Base-by-base conservation (phyloP, 2,888 invertebrate genomes). In the Lasioglossum marginatum region DNA sequence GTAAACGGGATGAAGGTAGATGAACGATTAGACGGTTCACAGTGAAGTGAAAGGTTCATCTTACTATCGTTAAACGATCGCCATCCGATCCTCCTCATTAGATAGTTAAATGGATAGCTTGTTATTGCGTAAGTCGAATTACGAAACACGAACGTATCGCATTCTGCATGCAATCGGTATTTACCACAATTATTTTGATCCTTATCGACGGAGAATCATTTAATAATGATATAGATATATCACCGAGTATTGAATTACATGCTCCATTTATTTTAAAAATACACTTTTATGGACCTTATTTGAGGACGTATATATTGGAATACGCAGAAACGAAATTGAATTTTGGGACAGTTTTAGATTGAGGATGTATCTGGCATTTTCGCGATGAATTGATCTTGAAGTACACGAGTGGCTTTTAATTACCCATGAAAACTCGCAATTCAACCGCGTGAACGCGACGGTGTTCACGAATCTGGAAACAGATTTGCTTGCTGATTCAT, bases 121-220 rank as follows among this genome's bases (percentile, higher is more conserved):
- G 82, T 79, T 34, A 74, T 45, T 63, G 71, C 16, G 52, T 63
- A 74, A 88, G 79, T 82, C 57, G 73, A 48, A 87, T 87, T 83
- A 74, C 79, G 76, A 78, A 60, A 40, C 14, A 48, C 85, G 77
- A n/a, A 83, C 75, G 71, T 77, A 73, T 66, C 71, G 68, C 76
- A 34, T 73, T 81, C 70, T 63, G 81, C 80, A 57, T 80, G 76
- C 79, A 86, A 80, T 86, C 87, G 70, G 77, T 70, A 72, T 79
- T 82, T 75, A 79, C 78, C 63, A 77, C n/a, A 78, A 86, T 86
- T 85, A 85, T 88, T 74, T 66, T 43, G 31, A 57, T 73, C 27
- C n/a, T 57, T 16, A 43, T 60, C 71, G 66, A 27, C 31, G n/a
- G n/a, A 57, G 52, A n/a, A n/a, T 12, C 12, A 4, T 57, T n/a